A percentile compares a stretch with the other conserved stretches of the same genome.
Evolutionary conservation across 2,113 vertebrate species (phyloP).

Genomic region (Psittacula cyanocephala): DNA sequence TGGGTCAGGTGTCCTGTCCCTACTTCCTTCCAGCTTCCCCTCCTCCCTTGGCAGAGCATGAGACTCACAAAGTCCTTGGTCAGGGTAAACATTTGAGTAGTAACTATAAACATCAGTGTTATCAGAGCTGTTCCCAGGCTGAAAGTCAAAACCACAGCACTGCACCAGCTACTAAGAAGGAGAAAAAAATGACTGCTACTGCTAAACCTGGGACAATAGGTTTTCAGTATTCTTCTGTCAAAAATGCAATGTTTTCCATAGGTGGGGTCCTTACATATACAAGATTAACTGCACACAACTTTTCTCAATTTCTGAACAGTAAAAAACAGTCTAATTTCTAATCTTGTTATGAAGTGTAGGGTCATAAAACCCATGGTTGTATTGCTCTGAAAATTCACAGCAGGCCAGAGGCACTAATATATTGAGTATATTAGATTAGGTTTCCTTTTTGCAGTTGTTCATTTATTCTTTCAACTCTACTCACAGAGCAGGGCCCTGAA

Average conservation of each 20-base stretch:
- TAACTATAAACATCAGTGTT: no score
- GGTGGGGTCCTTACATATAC: neutral
- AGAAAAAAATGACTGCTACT: no score
- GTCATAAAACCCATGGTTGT: constrained; percentile 28
- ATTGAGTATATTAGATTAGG: neutral
- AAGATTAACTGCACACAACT: neutral
- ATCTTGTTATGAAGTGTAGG: constrained; percentile 12
- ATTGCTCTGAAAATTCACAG: constrained; percentile 12
- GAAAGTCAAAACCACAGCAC: no score
- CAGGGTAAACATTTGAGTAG: no score
- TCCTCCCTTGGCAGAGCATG: no score
- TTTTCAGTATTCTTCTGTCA: neutral
- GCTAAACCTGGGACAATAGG: no score
- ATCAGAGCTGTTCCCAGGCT: no score
- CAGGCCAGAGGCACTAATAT: neutral
- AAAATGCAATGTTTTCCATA: neutral
- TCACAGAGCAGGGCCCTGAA: neutral
- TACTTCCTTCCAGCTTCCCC: no score
- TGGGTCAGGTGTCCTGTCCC: no score
- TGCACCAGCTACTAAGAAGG: no score
- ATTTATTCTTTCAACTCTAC: constrained; percentile 1
- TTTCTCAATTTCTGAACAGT: neutral
- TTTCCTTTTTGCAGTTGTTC: constrained; percentile 7
- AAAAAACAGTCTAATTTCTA: neutral
- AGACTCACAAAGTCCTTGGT: no score